A percentile compares a stretch with the other conserved stretches of the same genome.
phyloP scores from a whole-genome alignment of 2,888 invertebrate genomes.

The Dione vanillae region DNA sequence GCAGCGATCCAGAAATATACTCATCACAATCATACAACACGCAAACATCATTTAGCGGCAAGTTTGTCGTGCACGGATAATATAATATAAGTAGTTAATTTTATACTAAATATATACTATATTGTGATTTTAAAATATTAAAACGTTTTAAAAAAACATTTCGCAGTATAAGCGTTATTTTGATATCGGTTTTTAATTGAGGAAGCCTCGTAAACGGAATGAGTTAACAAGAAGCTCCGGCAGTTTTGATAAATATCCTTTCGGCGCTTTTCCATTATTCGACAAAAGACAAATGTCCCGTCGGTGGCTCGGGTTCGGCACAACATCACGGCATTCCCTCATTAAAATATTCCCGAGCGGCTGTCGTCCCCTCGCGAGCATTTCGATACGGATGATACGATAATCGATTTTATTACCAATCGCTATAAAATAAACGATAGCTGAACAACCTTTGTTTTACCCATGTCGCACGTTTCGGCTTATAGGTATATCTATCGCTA shows the following conservation, averaged over 20 bases:
- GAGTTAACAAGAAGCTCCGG: conserved; percentile 55
- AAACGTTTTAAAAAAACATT: not conserved
- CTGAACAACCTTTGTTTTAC: conserved; percentile 61
- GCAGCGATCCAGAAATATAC: conserved; percentile 65
- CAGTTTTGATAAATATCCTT: conserved; percentile 76
- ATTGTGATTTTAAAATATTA: not conserved
- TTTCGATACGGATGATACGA: conserved; percentile 58
- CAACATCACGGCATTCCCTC: conserved; percentile 74
- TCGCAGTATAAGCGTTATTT: conserved; percentile 42
- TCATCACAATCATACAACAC: conserved; percentile 70
- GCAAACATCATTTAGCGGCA: conserved; percentile 70
- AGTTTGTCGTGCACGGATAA: conserved; percentile 63
- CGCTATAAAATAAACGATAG: conserved; percentile 68
- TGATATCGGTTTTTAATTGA: conserved; percentile 52
- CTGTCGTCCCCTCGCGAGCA: conserved; percentile 58
- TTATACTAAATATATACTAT: not conserved
- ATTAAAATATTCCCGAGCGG: conserved; percentile 71
- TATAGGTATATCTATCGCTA: conserved; percentile 68
- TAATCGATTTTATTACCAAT: conserved; percentile 77
- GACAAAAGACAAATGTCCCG: conserved; percentile 73
- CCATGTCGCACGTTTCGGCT: conserved; percentile 62
- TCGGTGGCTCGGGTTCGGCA: conserved; percentile 53
- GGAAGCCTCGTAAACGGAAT: conserved; percentile 62
- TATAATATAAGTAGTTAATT: conserved; percentile 44
- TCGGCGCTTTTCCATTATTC: conserved; percentile 73